These are phyloP conservation scores for Salvelinus namaycush DNA, from an alignment of 2,113 vertebrate species.

Conservation along the genomic window DNA sequence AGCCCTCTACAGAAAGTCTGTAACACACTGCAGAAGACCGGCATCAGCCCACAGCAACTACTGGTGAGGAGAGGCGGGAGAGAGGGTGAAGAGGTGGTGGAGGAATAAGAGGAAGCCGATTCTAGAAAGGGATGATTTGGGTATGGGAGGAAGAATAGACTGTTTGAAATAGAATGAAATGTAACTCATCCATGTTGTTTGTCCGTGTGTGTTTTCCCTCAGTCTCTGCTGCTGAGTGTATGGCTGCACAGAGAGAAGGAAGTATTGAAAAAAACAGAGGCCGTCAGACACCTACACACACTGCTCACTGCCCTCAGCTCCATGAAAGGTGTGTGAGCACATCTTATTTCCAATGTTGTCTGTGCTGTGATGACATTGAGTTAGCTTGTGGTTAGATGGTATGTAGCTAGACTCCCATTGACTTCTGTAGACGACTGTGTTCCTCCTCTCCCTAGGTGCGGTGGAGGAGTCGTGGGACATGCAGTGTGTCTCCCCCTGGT, in stretches of 20 bases:
- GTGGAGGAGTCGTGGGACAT: slow-evolving; percentile 90
- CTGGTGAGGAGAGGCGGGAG: slow-evolving; percentile 75
- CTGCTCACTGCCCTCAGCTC: slow-evolving; percentile 84
- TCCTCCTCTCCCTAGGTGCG: slow-evolving; percentile 70
- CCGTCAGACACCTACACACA: slow-evolving; percentile 79
- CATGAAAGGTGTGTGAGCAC: slow-evolving; percentile 83
- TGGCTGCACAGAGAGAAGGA: slow-evolving; percentile 92
- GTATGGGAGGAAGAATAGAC: background rate
- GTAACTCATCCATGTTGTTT: background rate
- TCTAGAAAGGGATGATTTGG: no score
- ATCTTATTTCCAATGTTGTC: background rate
- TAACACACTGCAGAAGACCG: slow-evolving; percentile 80
- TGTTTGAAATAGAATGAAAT: background rate
- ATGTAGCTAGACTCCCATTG: no score
- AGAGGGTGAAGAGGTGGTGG: no score
- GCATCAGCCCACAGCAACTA: slow-evolving; percentile 87
- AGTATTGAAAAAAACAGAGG: slow-evolving; percentile 79
- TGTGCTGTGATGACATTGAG: no score
- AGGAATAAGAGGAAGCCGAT: no score
- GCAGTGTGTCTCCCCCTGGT: slow-evolving; percentile 93
- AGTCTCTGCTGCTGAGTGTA: slow-evolving; percentile 89
- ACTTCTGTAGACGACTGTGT: no score
- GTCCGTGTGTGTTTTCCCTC: background rate
- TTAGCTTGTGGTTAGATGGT: no score
- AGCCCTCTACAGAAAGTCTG: slow-evolving; percentile 82